Conservation (phyloP, 2,113 vertebrate genomes). For the Notothenia rossii region DNA sequence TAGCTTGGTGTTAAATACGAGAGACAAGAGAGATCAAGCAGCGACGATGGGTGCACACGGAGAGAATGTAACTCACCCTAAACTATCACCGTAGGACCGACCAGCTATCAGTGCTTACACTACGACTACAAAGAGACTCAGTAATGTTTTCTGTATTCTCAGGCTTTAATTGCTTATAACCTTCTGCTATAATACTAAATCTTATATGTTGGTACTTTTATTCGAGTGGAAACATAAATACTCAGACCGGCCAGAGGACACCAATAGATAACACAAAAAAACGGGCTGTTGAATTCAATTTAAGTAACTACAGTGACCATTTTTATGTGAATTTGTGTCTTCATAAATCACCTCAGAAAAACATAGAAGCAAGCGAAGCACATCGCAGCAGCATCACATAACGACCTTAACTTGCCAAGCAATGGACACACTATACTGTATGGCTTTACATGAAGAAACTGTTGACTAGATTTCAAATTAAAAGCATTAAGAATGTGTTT, state of each 20-base stretch:
- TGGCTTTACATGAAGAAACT: not conserved
- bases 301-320: not conserved
- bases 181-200: not conserved
- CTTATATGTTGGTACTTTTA: not conserved
- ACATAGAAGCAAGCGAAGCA: not conserved
- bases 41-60: slow-evolving; percentile 41
- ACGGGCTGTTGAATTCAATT: not conserved
- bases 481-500: slow-evolving; percentile 9
- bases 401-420: not conserved
- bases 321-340: not conserved
- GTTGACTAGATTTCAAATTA: slow-evolving; percentile 10
- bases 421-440: not conserved
- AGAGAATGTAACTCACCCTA: slow-evolving; percentile 37
- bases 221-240: slow-evolving; percentile 5
- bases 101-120: not conserved
- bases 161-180: not conserved
- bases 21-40: slow-evolving; percentile 64
- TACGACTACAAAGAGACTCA: not conserved
- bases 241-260: slow-evolving; percentile 4
- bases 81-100: slow-evolving; percentile 27
- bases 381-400: not conserved
- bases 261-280: not conserved
- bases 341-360: not conserved
- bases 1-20: slow-evolving; percentile 63
- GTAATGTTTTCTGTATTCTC: not conserved